phyloP scores from a whole-genome alignment of 1,140 invertebrate species.

The Drosophila malerkotliana region DNA sequence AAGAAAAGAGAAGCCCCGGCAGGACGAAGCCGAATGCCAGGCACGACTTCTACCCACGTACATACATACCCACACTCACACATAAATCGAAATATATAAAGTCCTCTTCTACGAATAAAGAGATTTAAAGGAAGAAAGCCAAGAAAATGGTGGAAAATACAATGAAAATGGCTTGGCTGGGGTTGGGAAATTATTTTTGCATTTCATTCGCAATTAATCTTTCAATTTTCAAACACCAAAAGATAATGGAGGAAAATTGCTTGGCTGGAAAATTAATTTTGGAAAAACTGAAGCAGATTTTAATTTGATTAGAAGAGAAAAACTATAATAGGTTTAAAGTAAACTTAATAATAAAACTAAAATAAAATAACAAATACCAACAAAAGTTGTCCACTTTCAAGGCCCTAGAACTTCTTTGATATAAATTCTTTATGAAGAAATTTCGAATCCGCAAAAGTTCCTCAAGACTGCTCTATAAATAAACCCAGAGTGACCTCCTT shows the following conservation, averaged over 20 bases:
- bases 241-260: slow-evolving; percentile 47
- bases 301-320: not conserved
- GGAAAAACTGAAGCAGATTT: not conserved
- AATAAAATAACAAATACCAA: not conserved
- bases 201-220: slow-evolving; percentile 52
- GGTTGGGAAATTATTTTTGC: slow-evolving; percentile 42
- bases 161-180: slow-evolving; percentile 33
- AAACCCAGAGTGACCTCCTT: slow-evolving; percentile 7
- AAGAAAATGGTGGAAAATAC: slow-evolving; percentile 21
- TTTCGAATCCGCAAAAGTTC: slow-evolving; percentile 42
- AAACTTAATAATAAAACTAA: not conserved
- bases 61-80: slow-evolving; percentile 10
- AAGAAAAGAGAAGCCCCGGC: slow-evolving; percentile 34
- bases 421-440: slow-evolving; percentile 47
- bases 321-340: not conserved
- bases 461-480: slow-evolving; percentile 34
- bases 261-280: slow-evolving; percentile 8
- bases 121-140: slow-evolving; percentile 35
- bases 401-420: slow-evolving; percentile 17
- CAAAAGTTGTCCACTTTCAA: not conserved
- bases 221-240: slow-evolving; percentile 45
- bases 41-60: slow-evolving; percentile 16
- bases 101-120: slow-evolving; percentile 30
- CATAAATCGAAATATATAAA: slow-evolving; percentile 12
- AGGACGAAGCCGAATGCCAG: slow-evolving; percentile 11